A percentile compares a stretch with the other conserved stretches of the same genome.
phyloP scores from a whole-genome alignment of 2,888 invertebrate genomes.

The Dugesia japonica region DNA sequence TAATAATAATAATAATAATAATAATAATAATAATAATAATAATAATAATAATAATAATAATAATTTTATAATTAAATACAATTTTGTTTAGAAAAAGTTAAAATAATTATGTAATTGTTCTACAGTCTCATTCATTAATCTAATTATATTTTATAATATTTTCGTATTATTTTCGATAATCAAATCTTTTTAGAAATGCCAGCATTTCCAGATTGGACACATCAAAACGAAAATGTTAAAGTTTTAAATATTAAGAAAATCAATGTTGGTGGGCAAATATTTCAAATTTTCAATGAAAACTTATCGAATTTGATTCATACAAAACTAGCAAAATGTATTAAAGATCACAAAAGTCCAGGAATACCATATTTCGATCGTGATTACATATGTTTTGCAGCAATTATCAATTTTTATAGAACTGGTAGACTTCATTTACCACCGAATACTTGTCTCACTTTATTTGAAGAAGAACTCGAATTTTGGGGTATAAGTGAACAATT shows the following conservation, averaged over 20 bases:
- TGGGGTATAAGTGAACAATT: conserved; percentile 5
- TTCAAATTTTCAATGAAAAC: not conserved
- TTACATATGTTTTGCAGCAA: not conserved
- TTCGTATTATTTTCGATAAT: too few relatives aligned
- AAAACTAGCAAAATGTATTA: not conserved
- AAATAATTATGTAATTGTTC: too few relatives aligned
- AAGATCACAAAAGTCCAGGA: not conserved
- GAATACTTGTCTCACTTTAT: not conserved
- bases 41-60: too few relatives aligned
- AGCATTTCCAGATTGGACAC: not conserved
- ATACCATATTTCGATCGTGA: conserved; percentile 1
- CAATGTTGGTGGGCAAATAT: not conserved
- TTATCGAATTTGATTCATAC: not conserved
- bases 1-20: too few relatives aligned
- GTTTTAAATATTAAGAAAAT: not conserved
- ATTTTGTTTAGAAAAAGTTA: too few relatives aligned
- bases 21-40: too few relatives aligned
- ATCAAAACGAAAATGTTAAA: not conserved
- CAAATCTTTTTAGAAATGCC: too few relatives aligned
- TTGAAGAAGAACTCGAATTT: not conserved
- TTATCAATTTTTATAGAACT: not conserved
- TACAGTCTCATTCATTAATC: too few relatives aligned
- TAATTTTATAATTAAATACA: too few relatives aligned
- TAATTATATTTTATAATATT: too few relatives aligned
- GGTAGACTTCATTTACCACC: not conserved